phyloP scores from a whole-genome alignment of 2,797 vertebrate genomes.

The Urocyon cinereoargenteus region DNA sequence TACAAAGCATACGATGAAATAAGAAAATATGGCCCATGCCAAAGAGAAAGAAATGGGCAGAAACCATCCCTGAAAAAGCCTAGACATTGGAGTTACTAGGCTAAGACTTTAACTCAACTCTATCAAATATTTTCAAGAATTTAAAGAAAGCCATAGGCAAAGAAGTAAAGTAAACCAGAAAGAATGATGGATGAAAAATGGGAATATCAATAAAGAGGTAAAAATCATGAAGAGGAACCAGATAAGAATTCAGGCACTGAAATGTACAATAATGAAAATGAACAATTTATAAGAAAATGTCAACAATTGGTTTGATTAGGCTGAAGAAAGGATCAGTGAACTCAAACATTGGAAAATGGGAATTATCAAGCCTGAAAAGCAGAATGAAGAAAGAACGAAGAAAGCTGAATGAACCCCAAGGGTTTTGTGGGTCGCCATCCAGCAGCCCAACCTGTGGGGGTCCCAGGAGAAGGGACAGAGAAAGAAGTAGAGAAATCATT shows the following conservation, averaged over 20 bases:
- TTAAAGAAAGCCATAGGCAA: neutral
- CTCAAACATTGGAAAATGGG: neutral
- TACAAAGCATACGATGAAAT: neutral
- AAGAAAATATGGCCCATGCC: too few relatives aligned
- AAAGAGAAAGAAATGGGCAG: neutral
- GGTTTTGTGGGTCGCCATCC: accelerated
- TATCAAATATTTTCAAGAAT: neutral
- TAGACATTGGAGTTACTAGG: neutral
- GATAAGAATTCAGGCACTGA: too few relatives aligned
- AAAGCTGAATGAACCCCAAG: too few relatives aligned
- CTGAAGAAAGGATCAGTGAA: neutral
- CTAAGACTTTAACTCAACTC: neutral
- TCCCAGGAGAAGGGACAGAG: neutral
- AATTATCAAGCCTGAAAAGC: accelerated
- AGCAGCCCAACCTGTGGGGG: accelerated
- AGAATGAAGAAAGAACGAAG: neutral
- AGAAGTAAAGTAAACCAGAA: neutral
- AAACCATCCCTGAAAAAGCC: neutral
- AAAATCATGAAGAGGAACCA: neutral
- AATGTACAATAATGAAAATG: neutral
- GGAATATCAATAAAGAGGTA: neutral
- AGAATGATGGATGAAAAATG: neutral
- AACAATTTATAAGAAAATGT: too few relatives aligned
- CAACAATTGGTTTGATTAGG: neutral
- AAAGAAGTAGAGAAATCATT: neutral